Base-by-base conservation (phyloP, 2,888 invertebrate genomes). In the Drosophila sordidula region DNA sequence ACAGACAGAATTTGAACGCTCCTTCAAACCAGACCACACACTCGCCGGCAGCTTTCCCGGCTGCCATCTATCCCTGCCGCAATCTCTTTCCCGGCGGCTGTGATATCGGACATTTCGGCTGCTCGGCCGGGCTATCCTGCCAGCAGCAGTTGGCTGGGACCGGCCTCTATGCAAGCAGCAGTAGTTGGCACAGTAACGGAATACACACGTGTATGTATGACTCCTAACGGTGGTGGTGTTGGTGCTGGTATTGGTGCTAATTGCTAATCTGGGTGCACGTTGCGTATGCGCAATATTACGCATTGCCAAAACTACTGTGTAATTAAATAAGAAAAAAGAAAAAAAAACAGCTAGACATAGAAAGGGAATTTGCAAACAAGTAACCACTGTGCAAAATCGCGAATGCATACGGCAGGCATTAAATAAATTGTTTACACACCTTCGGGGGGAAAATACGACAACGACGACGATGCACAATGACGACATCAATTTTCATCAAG, bases 81-180 rank as follows among this genome's bases (percentile, higher is more conserved):
- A 90, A 90, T 77, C 78, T 90, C 12, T 90, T 91, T 71, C 90
- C 90, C 41, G 90, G 89, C 66, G 90, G 90, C 55, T 90, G 90
- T 75, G 90, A 90, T 69, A 89, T 90, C 47, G 82, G 83, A 39
- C 88, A 90, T 59, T 70, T 84, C 45, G 61, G 76, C 54, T 87
- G 89, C 58, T 79, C 70, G 26, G 39, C 36, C n/a, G 39, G 56
- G 6, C 41, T 32, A 4, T 47, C 45, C 50, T 69, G 70, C 44
- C 61, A 68, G 4, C 63, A 77, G 38, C 38, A 16, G 38, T 16
- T 32, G 12, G 12, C 32, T 12, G 32, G 12, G 11, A 12, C 29
- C 9, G 29, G 29, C 29, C 29, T 29, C 29, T 29, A 29, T 29
- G 29, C 29, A 3, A 38, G 14, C 38, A 14, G 38, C 38, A 52